phyloP scores from a whole-genome alignment of 2,113 vertebrate species.

The Anolis sagrei region DNA sequence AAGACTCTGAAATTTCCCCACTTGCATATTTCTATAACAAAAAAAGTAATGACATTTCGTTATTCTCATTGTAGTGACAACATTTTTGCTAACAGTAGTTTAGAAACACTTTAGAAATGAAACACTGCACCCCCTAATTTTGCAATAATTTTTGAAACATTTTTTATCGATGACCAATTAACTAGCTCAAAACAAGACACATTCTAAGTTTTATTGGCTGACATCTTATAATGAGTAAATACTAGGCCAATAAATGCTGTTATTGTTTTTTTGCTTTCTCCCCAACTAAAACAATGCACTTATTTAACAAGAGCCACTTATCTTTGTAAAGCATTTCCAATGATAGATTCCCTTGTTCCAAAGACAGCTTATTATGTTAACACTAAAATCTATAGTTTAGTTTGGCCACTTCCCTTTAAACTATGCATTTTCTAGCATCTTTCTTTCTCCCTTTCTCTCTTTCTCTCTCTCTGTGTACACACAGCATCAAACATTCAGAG shows the following conservation, averaged over 20 bases:
- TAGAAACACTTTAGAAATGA: too few relatives aligned
- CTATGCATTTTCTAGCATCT: too few relatives aligned
- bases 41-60: too few relatives aligned
- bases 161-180: background rate
- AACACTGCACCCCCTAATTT: too few relatives aligned
- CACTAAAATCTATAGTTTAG: slow-evolving; percentile 41
- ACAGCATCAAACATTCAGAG: slow-evolving; percentile 35
- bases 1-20: too few relatives aligned
- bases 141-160: too few relatives aligned
- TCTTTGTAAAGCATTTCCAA: background rate
- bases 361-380: background rate
- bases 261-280: background rate
- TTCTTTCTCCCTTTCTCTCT: too few relatives aligned
- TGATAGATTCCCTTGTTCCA: background rate
- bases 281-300: background rate
- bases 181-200: background rate
- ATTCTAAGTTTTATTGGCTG: background rate
- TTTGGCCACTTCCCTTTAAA: slow-evolving; percentile 44
- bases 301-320: background rate
- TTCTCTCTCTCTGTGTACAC: slow-evolving; percentile 11
- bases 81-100: too few relatives aligned
- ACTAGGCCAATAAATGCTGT: background rate
- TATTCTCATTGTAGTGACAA: too few relatives aligned
- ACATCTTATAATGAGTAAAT: background rate
- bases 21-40: too few relatives aligned